Evolutionary conservation across 2,113 vertebrate species (phyloP).

Genomic region (Chitala chitala): DNA sequence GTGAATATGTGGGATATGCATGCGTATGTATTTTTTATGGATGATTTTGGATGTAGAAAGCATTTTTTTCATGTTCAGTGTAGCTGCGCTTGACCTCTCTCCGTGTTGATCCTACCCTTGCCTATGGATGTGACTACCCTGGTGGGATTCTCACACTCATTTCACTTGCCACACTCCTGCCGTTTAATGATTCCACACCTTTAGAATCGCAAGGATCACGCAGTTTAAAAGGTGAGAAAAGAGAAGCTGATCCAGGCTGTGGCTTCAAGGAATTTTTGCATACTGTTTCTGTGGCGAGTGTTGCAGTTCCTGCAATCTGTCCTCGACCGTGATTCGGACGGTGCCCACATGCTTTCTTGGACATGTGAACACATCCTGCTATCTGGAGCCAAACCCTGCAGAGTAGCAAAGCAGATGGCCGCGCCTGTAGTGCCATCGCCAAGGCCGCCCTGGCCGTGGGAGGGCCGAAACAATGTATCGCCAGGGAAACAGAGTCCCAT

Average conservation of each 20-base stretch:
- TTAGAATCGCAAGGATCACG: neutral
- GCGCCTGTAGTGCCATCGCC: neutral
- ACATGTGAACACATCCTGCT: neutral
- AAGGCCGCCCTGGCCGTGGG: neutral
- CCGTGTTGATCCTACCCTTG: neutral
- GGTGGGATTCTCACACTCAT: neutral
- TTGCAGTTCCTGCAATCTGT: neutral
- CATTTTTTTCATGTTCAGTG: neutral
- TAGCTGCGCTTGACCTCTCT: too few species aligned
- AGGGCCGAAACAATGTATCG: neutral
- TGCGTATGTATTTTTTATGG: too few species aligned
- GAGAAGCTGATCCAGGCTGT: too few species aligned
- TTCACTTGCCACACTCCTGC: neutral
- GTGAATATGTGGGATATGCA: too few species aligned
- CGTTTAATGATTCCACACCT: neutral
- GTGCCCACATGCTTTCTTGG: neutral
- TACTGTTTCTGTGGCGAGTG: neutral
- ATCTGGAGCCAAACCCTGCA: neutral
- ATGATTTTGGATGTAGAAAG: too few species aligned
- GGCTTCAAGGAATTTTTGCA: neutral
- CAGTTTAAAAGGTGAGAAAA: neutral
- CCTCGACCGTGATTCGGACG: neutral
- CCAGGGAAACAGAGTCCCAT: neutral
- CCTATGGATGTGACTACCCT: neutral
- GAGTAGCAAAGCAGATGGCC: slow-evolving; percentile 13